phyloP scores from a whole-genome alignment of 2,797 vertebrate genomes.

The Mycteria americana region DNA sequence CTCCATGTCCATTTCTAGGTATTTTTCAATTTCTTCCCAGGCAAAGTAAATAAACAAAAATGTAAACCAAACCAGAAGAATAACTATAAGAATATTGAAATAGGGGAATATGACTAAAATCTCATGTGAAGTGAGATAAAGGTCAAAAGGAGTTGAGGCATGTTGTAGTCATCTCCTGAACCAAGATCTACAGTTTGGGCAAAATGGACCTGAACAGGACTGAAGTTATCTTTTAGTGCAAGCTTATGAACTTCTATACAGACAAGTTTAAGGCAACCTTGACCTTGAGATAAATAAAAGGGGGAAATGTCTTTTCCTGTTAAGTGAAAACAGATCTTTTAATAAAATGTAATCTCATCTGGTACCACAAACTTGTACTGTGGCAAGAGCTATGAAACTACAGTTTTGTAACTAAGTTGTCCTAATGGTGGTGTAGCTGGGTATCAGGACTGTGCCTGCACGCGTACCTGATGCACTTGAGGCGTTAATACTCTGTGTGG shows the following conservation, averaged over 20 bases:
- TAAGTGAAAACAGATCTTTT: background rate
- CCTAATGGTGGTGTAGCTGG: background rate
- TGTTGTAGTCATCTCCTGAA: background rate
- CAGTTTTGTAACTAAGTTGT: background rate
- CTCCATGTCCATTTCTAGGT: background rate
- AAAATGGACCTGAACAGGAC: background rate
- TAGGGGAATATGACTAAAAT: background rate
- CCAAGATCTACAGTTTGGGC: background rate
- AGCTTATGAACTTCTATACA: background rate
- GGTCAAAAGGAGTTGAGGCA: background rate
- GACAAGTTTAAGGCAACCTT: background rate
- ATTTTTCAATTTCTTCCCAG: background rate
- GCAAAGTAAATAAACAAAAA: background rate
- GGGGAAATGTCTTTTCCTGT: background rate
- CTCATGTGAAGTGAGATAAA: background rate
- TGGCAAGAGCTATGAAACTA: background rate
- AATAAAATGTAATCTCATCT: background rate
- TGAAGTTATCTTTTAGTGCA: background rate
- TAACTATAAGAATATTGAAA: background rate
- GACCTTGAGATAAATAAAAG: background rate
- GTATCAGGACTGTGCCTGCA: background rate
- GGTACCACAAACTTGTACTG: background rate
- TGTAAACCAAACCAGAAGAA: background rate
- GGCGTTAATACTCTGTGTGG: background rate
- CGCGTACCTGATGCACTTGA: fast-evolving